Percentiles rank a stretch among this genome's conserved stretches.
These are phyloP conservation scores for Gryon sp. DNA, from an alignment of 1,140 invertebrate genomes.

Conservation along the genomic window DNA sequence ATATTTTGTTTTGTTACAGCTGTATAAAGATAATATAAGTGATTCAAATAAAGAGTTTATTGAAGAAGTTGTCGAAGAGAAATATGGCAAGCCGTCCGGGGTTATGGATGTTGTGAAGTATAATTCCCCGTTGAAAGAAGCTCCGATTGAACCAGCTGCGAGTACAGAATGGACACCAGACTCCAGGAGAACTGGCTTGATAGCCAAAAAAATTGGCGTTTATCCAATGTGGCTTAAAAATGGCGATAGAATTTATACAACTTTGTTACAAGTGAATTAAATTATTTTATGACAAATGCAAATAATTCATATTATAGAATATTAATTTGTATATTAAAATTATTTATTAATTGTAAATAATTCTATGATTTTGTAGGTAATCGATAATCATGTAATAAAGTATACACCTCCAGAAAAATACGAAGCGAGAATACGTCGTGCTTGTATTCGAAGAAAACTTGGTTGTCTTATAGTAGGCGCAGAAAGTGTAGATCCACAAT, in stretches of 20 bases:
- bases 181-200: constrained; percentile 88
- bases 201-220: constrained; percentile 95
- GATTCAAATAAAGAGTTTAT: constrained; percentile 90
- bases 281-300: not conserved
- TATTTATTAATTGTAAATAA: too few species aligned
- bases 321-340: too few species aligned
- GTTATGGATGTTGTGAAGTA: constrained; percentile 72
- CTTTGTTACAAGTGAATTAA: constrained; percentile 88
- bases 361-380: constrained; percentile 86
- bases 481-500: constrained; percentile 91
- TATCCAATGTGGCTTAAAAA: constrained; percentile 95
- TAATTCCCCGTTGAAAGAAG: constrained; percentile 78
- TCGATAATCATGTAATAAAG: constrained; percentile 97
- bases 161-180: constrained; percentile 82
- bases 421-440: constrained; percentile 79
- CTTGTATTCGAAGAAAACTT: constrained; percentile 78
- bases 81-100: constrained; percentile 79
- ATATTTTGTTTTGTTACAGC: constrained; percentile 1
- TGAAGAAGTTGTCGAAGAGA: constrained; percentile 86
- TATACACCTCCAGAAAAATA: constrained; percentile 93
- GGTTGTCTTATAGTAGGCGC: constrained; percentile 93
- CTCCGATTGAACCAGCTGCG: constrained; percentile 79
- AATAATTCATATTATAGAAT: too few species aligned
- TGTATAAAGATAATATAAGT: constrained; percentile 83
- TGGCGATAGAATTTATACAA: constrained; percentile 88